These are phyloP conservation scores for Gadus chalcogrammus DNA, from an alignment of 2,113 vertebrate genomes.

Conservation along the genomic window DNA sequence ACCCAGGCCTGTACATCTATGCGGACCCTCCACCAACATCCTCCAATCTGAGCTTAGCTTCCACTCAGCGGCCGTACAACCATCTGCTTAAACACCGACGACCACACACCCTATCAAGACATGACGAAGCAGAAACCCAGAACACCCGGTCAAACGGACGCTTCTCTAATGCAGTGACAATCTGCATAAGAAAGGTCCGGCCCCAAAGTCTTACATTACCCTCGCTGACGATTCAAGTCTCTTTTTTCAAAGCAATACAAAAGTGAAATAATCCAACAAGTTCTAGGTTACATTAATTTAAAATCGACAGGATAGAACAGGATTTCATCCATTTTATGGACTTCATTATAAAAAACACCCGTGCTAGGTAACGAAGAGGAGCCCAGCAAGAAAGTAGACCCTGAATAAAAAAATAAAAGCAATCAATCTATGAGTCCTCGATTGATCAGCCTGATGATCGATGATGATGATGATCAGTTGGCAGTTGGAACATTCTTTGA, in stretches of 20 bases:
- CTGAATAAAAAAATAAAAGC: conserved; percentile 51
- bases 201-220: conserved; percentile 25
- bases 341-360: not conserved
- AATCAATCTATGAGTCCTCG: not conserved
- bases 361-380: not conserved
- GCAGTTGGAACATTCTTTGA: no score
- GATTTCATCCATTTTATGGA: not conserved
- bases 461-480: not conserved
- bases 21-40: no score
- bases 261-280: not conserved
- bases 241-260: conserved; percentile 1
- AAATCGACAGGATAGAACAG: not conserved
- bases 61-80: no score
- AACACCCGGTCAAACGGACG: no score
- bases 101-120: no score
- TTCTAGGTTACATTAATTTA: conserved; percentile 5
- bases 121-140: no score
- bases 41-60: no score
- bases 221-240: conserved; percentile 24
- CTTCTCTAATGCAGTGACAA: no score
- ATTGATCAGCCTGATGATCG: conserved; percentile 2
- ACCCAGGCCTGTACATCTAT: no score
- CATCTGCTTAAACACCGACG: no score
- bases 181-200: conserved; percentile 16
- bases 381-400: conserved; percentile 41